Evolutionary conservation across 2,797 vertebrate species (phyloP).

Genomic region (Lepus oiostolus): DNA sequence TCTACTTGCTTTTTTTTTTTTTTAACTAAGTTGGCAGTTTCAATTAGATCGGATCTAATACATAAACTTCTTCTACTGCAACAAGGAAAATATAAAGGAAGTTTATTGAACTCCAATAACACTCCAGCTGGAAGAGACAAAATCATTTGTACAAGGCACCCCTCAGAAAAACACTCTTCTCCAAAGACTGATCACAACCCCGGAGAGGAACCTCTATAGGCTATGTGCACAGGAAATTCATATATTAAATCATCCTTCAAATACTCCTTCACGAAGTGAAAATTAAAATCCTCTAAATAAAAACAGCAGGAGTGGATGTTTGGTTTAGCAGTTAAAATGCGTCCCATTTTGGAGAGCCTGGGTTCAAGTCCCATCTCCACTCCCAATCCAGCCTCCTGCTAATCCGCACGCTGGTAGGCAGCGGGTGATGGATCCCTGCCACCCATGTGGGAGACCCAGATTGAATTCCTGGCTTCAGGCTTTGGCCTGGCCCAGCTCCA

Average conservation of each 20-base stretch:
- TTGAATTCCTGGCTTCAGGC: no score
- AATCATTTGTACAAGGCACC: neutral
- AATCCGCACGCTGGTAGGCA: no score
- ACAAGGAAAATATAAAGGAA: conserved; percentile 22
- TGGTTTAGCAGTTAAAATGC: no score
- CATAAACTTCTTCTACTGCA: neutral
- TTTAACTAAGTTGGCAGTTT: neutral
- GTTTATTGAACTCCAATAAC: neutral
- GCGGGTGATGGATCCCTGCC: no score
- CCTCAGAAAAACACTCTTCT: neutral
- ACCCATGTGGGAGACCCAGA: no score
- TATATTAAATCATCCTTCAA: conserved; percentile 25
- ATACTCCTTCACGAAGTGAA: neutral
- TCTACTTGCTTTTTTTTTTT: neutral
- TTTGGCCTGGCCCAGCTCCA: no score
- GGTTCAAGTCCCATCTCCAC: no score
- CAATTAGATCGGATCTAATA: neutral
- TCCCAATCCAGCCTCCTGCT: no score
- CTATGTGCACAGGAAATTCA: neutral
- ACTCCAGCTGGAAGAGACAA: neutral
- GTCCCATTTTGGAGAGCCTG: no score
- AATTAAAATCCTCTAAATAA: no score
- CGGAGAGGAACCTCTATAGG: neutral
- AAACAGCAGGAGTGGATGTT: no score
- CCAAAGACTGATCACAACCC: neutral